Base-by-base conservation (phyloP, 2,797 vertebrate genomes). In the Intellagama lesueurii region DNA sequence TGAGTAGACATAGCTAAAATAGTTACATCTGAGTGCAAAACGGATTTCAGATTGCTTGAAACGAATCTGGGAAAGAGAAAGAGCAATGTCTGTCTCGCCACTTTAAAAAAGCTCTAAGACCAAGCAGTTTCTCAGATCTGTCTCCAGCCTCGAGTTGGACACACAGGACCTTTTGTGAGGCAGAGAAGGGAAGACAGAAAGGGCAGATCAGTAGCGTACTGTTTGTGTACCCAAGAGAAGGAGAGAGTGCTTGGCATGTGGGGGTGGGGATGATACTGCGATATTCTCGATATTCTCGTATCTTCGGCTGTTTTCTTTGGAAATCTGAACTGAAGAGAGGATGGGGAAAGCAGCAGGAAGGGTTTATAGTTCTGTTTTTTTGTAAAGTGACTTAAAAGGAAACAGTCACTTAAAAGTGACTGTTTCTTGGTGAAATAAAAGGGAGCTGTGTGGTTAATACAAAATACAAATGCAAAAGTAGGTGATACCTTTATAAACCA, bases 371-470 rank as follows among this genome's bases (percentile, higher is more conserved):
- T 81, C 79, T 22, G 6, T 32, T 81, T 60, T n/a, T 30, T n/a
- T 44, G 66, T 30, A 68, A 77, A 73, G 11, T 81, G 76, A 86
- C 85, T 32, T 5, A 35, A 85, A 93, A n/a, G n/a, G n/a, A n/a
- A n/a, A n/a, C n/a, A 73, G 11, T 81, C 72, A 86, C 85, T 32
- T 5, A 35, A 40, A 40, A 40, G 40, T 40, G 40, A 40, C 40
- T 94, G 95, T 82, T 24, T 2, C 81, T 26, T n/a, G 44, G 12
- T n/a, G 91, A 92, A 90, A 79, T 86, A 73, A 56, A 56, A 56
- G 52, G 52, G 52, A 9, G 52, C 52, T 14, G 14, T 56, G 52
- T 56, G 52, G 52, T 56, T 14, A 14, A 56, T 56, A 56, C 52
- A 56, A 56, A 56, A 56, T 56, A 56, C 52, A 56, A 56, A 56